These are phyloP conservation scores for Acleris cristana DNA, from an alignment of 2,888 invertebrate genomes.

Conservation along the genomic window DNA sequence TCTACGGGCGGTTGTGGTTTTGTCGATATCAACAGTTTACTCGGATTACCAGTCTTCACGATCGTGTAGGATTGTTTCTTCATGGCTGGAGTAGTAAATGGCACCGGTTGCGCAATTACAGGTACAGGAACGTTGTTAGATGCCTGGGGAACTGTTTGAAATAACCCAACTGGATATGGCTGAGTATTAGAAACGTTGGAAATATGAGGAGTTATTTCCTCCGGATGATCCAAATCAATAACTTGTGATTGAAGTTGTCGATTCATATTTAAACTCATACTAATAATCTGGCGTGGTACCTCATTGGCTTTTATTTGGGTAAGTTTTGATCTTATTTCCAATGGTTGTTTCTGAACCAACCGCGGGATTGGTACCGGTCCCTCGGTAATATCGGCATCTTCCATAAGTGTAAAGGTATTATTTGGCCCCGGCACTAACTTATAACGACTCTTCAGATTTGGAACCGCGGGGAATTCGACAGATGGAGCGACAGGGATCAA, in stretches of 20 bases:
- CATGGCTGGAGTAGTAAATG: conserved; percentile 68
- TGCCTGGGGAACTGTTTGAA: conserved; percentile 62
- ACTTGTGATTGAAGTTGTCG: conserved; percentile 42
- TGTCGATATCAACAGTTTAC: conserved; percentile 75
- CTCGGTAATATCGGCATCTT: conserved; percentile 48
- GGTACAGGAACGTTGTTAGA: conserved; percentile 45
- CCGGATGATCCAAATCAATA: conserved; percentile 48
- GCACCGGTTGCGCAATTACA: conserved; percentile 42
- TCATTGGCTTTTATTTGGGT: conserved; percentile 21
- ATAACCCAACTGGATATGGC: conserved; percentile 76
- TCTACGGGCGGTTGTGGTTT: conserved; percentile 56
- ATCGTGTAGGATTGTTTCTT: conserved; percentile 77
- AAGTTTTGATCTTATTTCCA: conserved; percentile 21
- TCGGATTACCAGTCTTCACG: conserved; percentile 75
- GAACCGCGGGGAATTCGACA: conserved; percentile 56
- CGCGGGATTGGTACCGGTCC: not conserved
- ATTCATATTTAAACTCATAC: conserved; percentile 27
- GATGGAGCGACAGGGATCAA: conserved; percentile 43
- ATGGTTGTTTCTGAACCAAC: conserved; percentile 14
- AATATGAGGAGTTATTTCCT: conserved; percentile 21
- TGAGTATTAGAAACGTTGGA: conserved; percentile 40
- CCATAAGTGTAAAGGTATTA: conserved; percentile 69
- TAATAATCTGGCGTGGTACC: conserved; percentile 38
- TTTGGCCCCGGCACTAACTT: conserved; percentile 74
- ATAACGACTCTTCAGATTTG: conserved; percentile 65